Conservation (phyloP, 2,888 invertebrate species). For the Rugalucina vietnamica region DNA sequence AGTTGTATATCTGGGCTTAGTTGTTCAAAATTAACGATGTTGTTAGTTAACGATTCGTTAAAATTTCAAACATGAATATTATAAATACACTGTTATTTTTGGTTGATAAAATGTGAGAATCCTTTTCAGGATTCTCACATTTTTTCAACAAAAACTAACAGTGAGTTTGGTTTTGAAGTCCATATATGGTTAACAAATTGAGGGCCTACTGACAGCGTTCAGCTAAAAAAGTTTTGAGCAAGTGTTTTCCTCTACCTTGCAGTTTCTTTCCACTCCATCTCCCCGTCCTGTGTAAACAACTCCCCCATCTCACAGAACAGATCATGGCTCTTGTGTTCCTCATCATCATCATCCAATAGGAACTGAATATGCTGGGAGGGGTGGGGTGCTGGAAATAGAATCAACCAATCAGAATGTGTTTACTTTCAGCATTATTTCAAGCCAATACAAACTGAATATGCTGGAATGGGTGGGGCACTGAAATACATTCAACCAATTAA, state of each 20-base stretch:
- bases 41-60: no score
- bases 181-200: no score
- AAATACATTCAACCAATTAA: no score
- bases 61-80: no score
- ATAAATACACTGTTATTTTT: no score
- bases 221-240: not conserved
- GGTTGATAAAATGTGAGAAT: no score
- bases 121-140: no score
- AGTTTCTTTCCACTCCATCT: conserved; percentile 97
- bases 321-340: conserved; percentile 91
- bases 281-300: conserved; percentile 88
- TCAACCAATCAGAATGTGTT: conserved; percentile 33
- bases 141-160: no score
- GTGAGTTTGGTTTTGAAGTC: no score
- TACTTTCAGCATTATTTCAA: not conserved
- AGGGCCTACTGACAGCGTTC: no score
- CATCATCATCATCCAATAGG: conserved; percentile 92
- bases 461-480: not conserved
- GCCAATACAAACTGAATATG: not conserved
- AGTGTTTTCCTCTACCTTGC: conserved; percentile 87
- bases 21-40: no score
- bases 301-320: conserved; percentile 98
- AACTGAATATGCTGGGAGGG: conserved; percentile 99
- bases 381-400: conserved; percentile 70
- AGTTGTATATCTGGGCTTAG: no score